Evolutionary conservation across 64 coral and sea anemone genomes (phyloP).

Genomic region (Actinia equina): DNA sequence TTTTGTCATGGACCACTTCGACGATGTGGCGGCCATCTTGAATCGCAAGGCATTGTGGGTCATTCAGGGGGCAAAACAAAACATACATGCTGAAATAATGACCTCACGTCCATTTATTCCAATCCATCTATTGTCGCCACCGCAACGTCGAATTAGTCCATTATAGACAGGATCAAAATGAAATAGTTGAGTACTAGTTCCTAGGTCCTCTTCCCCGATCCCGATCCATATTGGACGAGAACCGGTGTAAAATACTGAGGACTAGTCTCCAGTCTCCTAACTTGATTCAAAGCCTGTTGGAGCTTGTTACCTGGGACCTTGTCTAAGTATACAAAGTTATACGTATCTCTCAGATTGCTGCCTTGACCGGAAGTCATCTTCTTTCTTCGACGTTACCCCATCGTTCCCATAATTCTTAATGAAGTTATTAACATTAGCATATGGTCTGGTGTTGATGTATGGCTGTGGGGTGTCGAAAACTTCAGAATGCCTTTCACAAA

Average conservation of each 20-base stretch:
- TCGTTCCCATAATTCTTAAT: conserved; percentile 9
- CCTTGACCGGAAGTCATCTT: conserved; percentile 23
- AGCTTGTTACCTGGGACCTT: background rate
- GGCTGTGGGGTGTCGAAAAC: conserved; percentile 53
- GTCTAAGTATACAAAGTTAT: background rate
- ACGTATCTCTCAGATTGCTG: conserved; percentile 72
- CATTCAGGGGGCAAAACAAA: too few relatives aligned
- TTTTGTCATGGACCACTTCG: too few relatives aligned
- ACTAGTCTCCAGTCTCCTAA: background rate
- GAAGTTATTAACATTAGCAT: conserved; percentile 2
- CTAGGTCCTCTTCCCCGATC: background rate
- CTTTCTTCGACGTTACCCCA: background rate
- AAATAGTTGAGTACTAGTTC: background rate
- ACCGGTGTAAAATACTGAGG: too few relatives aligned
- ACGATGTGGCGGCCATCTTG: too few relatives aligned
- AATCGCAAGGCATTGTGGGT: too few relatives aligned
- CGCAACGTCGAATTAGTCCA: too few relatives aligned
- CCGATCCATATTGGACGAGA: too few relatives aligned
- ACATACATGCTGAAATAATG: too few relatives aligned
- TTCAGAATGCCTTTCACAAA: conserved; percentile 76
- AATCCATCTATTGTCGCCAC: too few relatives aligned
- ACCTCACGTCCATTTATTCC: too few relatives aligned
- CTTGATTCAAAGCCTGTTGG: background rate
- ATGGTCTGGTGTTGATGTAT: conserved; percentile 37
- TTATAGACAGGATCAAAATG: too few relatives aligned